Conservation (phyloP, 2,113 vertebrate species). For the Aegypius monachus region DNA sequence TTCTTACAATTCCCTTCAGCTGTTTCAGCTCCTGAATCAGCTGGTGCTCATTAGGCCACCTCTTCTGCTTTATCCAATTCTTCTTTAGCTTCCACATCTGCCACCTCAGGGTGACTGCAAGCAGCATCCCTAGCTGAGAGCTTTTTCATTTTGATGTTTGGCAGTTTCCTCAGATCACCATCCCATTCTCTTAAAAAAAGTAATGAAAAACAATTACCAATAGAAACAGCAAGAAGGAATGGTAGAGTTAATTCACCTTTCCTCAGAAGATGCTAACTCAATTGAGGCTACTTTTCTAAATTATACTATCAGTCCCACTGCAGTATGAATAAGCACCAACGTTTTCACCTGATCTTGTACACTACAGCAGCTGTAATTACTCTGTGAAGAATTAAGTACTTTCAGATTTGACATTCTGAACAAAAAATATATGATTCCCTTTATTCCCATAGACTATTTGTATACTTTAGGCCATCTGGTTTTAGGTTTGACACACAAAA, state of each 20-base stretch:
- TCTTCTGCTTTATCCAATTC: conserved; percentile 10
- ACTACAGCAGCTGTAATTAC: background rate
- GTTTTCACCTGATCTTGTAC: background rate
- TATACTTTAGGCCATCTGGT: background rate
- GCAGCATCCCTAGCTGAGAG: conserved; percentile 75
- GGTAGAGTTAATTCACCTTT: background rate
- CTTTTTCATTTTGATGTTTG: conserved; percentile 91
- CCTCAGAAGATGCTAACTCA: background rate
- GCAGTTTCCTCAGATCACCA: conserved; percentile 90
- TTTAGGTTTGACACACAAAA: background rate
- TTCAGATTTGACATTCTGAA: background rate
- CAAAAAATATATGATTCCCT: background rate
- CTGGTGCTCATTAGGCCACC: background rate
- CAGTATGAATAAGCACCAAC: background rate
- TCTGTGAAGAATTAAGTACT: background rate
- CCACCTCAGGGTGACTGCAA: conserved; percentile 40
- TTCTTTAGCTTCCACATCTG: conserved; percentile 24
- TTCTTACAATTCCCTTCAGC: background rate
- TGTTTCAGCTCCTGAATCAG: conserved; percentile 22
- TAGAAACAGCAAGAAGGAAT: background rate
- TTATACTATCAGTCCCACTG: background rate
- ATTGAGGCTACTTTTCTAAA: background rate
- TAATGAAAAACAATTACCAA: background rate
- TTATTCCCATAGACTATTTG: background rate
- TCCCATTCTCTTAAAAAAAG: conserved; percentile 84